phyloP scores from a whole-genome alignment of 2,113 vertebrate species.

The Leptodactylus fuscus region DNA sequence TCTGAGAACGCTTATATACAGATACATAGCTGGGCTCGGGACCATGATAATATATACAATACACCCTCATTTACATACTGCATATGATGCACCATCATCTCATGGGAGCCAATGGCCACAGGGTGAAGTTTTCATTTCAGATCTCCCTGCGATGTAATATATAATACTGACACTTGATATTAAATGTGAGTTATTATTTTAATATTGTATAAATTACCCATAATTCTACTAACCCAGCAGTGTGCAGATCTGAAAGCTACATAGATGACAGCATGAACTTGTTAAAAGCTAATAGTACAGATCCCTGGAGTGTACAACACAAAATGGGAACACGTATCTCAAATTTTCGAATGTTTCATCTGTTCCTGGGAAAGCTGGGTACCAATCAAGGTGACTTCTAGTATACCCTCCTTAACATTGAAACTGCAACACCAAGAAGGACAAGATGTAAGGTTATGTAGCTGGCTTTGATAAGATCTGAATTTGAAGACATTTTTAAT shows the following conservation, averaged over 20 bases:
- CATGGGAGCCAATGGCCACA: conserved; percentile 14
- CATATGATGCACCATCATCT: neutral
- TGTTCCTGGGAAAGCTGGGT: no score
- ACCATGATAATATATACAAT: conserved; percentile 26
- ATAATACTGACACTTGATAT: conserved; percentile 19
- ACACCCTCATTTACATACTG: conserved; percentile 35
- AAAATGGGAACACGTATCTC: neutral
- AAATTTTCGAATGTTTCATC: no score
- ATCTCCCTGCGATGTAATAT: conserved; percentile 25
- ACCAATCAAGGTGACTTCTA: no score
- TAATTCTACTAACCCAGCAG: neutral
- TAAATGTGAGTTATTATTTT: conserved; percentile 13
- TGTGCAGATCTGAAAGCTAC: neutral
- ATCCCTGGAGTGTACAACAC: neutral
- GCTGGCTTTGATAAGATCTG: no score
- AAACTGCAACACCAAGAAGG: no score
- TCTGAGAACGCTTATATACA: conserved; percentile 21
- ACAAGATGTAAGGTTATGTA: no score
- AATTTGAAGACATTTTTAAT: no score
- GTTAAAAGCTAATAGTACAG: neutral
- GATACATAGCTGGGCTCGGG: neutral
- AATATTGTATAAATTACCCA: neutral
- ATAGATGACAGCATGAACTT: neutral
- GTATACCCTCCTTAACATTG: no score
- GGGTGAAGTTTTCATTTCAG: conserved; percentile 24